A percentile compares a stretch with the other conserved stretches of the same genome.
These are phyloP conservation scores for Dipodomys spectabilis DNA, from an alignment of 2,113 vertebrate species.

Conservation along the genomic window DNA sequence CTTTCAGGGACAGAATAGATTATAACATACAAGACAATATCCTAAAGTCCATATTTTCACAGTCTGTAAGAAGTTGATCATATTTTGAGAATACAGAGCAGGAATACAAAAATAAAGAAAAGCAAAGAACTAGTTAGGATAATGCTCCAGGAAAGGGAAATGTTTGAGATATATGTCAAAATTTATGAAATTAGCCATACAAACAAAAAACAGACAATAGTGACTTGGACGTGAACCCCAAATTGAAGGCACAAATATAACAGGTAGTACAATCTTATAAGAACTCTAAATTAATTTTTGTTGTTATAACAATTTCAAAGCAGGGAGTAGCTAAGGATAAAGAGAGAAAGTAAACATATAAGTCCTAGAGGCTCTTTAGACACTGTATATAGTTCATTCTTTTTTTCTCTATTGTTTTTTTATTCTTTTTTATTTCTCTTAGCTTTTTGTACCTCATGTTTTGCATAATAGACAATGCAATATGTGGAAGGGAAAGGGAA, in stretches of 20 bases:
- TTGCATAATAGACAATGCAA: no score
- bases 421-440: no score
- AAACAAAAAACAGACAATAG: neutral
- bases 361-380: neutral
- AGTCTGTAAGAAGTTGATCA: neutral
- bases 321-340: neutral
- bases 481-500: no score
- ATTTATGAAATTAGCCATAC: neutral
- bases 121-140: neutral
- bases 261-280: neutral
- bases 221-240: neutral
- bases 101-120: conserved; percentile 12
- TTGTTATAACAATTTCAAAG: neutral
- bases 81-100: neutral
- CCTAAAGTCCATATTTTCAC: neutral
- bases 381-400: neutral
- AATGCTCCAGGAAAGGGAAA: neutral
- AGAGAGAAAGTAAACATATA: neutral
- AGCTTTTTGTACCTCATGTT: no score
- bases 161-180: neutral
- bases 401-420: no score
- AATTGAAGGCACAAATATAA: neutral
- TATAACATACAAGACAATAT: neutral
- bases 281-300: neutral
- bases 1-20: neutral